phyloP scores from a whole-genome alignment of 2,888 invertebrate genomes.

The Diaprepes abbreviatus region DNA sequence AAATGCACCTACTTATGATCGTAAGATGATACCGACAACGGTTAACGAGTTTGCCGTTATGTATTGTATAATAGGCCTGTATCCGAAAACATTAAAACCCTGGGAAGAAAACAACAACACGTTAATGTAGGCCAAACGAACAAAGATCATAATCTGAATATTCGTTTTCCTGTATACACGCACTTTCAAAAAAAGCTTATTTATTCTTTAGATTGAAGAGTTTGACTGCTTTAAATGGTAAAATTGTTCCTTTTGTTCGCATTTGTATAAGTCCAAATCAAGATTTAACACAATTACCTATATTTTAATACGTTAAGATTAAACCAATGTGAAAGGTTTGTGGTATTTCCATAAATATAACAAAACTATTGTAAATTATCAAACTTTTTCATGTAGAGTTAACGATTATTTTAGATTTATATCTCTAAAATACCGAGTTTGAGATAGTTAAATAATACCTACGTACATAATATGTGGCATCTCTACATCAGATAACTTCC shows the following conservation, averaged over 20 bases:
- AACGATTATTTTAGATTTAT: too few relatives aligned
- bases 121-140: constrained; percentile 47
- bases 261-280: not conserved
- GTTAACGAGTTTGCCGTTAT: constrained; percentile 42
- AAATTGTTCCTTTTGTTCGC: constrained; percentile 7
- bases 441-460: too few relatives aligned
- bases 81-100: constrained; percentile 42
- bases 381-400: too few relatives aligned
- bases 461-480: too few relatives aligned
- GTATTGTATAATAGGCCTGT: constrained; percentile 36
- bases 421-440: too few relatives aligned
- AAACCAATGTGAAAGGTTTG: too few relatives aligned
- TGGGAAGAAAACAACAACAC: constrained; percentile 33
- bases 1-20: constrained; percentile 6
- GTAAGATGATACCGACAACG: constrained; percentile 31
- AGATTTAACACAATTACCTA: too few relatives aligned
- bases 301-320: too few relatives aligned
- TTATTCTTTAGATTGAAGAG: constrained; percentile 21
- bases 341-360: too few relatives aligned
- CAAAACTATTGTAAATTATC: too few relatives aligned
- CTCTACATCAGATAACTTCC: too few relatives aligned
- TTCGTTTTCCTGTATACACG: constrained; percentile 32
- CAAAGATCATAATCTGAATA: constrained; percentile 45
- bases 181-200: constrained; percentile 19
- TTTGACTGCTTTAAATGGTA: constrained; percentile 25